These are phyloP conservation scores for Zaprionus camerounensis DNA, from an alignment of 1,140 invertebrate species.

Conservation along the genomic window DNA sequence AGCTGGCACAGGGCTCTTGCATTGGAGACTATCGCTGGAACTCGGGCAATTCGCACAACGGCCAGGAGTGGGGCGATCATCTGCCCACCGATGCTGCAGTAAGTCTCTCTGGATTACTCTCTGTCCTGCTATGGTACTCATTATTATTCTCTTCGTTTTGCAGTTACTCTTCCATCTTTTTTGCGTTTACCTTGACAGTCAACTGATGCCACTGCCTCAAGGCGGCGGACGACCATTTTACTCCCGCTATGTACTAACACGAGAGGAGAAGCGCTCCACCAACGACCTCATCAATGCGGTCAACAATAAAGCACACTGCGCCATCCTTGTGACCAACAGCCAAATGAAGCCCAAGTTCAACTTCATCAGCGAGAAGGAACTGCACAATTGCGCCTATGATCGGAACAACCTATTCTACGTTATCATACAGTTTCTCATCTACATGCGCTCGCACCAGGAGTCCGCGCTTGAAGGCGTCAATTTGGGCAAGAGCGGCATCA, in stretches of 20 bases:
- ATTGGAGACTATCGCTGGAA: slow-evolving; percentile 94
- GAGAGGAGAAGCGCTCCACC: slow-evolving; percentile 83
- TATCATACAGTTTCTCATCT: slow-evolving; percentile 91
- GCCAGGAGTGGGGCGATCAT: slow-evolving; percentile 91
- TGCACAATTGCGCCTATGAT: slow-evolving; percentile 86
- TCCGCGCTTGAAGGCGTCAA: slow-evolving; percentile 92
- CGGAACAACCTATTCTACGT: slow-evolving; percentile 93
- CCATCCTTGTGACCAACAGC: slow-evolving; percentile 71
- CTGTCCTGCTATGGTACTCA: background rate
- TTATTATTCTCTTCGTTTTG: background rate
- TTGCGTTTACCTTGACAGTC: slow-evolving; percentile 92
- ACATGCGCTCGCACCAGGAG: slow-evolving; percentile 90
- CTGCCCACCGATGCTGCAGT: slow-evolving; percentile 92
- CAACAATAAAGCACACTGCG: slow-evolving; percentile 80
- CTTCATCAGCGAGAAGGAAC: slow-evolving; percentile 83
- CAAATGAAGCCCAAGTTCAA: slow-evolving; percentile 81
- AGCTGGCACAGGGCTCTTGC: slow-evolving; percentile 90
- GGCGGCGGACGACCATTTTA: slow-evolving; percentile 92
- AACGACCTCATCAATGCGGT: slow-evolving; percentile 82
- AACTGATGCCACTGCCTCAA: slow-evolving; percentile 90
- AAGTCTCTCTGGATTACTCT: slow-evolving; percentile 71
- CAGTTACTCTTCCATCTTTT: slow-evolving; percentile 93
- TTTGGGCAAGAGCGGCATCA: slow-evolving; percentile 91
- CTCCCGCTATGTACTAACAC: slow-evolving; percentile 83
- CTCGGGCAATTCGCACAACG: slow-evolving; percentile 88